Evolutionary conservation across 2,888 invertebrate genomes (phyloP).

Genomic region (Ptychoptera albimana): DNA sequence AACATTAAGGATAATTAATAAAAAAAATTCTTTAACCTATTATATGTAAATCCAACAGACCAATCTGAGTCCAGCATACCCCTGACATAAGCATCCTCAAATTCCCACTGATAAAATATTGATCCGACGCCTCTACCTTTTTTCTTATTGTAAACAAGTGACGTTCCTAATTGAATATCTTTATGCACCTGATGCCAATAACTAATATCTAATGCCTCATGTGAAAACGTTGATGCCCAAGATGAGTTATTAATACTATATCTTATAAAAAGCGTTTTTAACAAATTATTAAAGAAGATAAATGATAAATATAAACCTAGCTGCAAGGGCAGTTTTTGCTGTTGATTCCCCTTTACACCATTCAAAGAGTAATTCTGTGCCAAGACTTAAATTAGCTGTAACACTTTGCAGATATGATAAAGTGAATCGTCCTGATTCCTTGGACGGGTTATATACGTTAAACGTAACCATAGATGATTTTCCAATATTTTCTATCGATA

Average conservation of each 20-base stretch:
- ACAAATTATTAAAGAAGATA: too few relatives aligned
- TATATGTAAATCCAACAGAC: constrained; percentile 26
- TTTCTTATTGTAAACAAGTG: constrained; percentile 15
- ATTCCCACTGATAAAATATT: constrained; percentile 27
- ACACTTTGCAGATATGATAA: constrained; percentile 24
- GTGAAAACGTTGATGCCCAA: constrained; percentile 22
- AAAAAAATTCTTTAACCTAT: constrained; percentile 16
- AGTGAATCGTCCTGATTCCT: constrained; percentile 21
- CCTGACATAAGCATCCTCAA: constrained; percentile 20
- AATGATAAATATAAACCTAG: too few relatives aligned
- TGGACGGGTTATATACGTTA: constrained; percentile 21
- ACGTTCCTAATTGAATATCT: constrained; percentile 24
- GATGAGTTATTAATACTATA: constrained; percentile 20
- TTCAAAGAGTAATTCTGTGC: constrained; percentile 23
- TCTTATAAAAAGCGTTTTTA: constrained; percentile 12
- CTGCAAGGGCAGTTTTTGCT: constrained; percentile 20
- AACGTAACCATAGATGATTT: constrained; percentile 20
- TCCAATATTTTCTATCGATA: constrained; percentile 19
- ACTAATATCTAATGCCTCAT: constrained; percentile 24
- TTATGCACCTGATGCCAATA: constrained; percentile 27
- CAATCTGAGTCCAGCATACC: constrained; percentile 27
- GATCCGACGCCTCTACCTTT: constrained; percentile 23
- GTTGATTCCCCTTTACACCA: constrained; percentile 19
- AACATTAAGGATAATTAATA: background rate
- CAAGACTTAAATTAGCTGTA: constrained; percentile 21